A percentile compares a stretch with the other conserved stretches of the same genome.
These are phyloP conservation scores for Pteropus rufus DNA, from an alignment of 2,797 vertebrate species.

Conservation along the genomic window DNA sequence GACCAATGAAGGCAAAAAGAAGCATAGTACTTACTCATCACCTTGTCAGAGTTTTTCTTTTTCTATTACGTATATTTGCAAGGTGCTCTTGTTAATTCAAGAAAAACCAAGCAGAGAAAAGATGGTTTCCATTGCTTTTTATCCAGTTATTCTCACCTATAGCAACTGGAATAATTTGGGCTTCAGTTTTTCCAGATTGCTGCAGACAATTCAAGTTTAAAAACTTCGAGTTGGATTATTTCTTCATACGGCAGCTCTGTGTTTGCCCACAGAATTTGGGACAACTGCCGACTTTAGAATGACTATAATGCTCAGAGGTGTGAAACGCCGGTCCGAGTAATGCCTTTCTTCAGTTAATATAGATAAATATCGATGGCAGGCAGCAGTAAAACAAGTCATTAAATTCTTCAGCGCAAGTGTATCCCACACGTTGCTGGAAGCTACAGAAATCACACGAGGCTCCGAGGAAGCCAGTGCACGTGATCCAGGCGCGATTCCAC, in stretches of 20 bases:
- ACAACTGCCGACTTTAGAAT: conserved; percentile 40
- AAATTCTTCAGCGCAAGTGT: conserved; percentile 54
- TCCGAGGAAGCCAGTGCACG: background rate
- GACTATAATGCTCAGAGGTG: conserved; percentile 58
- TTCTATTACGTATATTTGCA: background rate
- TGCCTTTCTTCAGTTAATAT: conserved; percentile 63
- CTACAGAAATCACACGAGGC: conserved; percentile 9
- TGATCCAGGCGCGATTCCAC: too few relatives aligned
- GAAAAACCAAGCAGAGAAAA: background rate
- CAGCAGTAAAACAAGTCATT: conserved; percentile 60
- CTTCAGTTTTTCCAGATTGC: conserved; percentile 41
- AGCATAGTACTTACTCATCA: accelerated
- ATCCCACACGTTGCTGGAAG: conserved; percentile 58
- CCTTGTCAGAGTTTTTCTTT: background rate
- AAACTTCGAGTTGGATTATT: conserved; percentile 47
- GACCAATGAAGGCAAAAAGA: background rate
- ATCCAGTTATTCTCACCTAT: background rate
- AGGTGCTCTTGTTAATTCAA: background rate
- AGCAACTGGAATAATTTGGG: background rate
- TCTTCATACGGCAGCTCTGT: background rate
- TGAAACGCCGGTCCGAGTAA: conserved; percentile 61
- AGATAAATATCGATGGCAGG: conserved; percentile 67
- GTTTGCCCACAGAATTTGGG: conserved; percentile 63
- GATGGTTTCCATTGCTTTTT: background rate
- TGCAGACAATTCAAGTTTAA: background rate